Percentiles rank a stretch among this genome's conserved stretches.
phyloP scores from a whole-genome alignment of 2,113 vertebrate species.

The Vulpes lagopus region DNA sequence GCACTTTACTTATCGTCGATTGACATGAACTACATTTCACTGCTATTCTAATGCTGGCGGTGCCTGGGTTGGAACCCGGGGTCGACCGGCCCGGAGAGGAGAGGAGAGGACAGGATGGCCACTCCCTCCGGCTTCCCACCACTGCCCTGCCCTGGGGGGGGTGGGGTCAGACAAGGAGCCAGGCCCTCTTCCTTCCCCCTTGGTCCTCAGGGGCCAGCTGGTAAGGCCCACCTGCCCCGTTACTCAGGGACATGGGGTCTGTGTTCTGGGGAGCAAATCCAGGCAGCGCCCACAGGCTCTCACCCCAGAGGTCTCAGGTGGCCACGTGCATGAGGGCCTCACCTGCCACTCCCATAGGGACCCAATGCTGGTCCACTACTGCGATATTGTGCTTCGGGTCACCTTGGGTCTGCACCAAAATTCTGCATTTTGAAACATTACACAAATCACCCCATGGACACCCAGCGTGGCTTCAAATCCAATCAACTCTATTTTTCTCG shows the following conservation, averaged over 20 bases:
- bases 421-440: neutral
- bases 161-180: neutral
- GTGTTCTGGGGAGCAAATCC: neutral
- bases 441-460: neutral
- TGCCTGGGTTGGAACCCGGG: neutral
- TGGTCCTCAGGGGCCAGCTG: neutral
- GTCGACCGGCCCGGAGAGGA: neutral
- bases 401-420: no score
- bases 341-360: accelerated
- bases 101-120: neutral
- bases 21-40: neutral
- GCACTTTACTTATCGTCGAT: accelerated
- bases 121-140: neutral
- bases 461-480: neutral
- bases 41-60: neutral
- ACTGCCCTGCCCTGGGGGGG: neutral
- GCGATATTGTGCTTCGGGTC: neutral
- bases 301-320: no score
- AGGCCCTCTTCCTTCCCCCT: neutral
- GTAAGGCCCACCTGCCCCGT: no score
- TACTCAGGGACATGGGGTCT: neutral
- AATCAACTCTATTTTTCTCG: accelerated
- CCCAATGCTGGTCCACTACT: accelerated
- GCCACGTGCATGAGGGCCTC: neutral
- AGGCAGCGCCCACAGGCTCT: neutral